phyloP scores from a whole-genome alignment of 2,113 vertebrate genomes.

The Etheostoma spectabile region DNA sequence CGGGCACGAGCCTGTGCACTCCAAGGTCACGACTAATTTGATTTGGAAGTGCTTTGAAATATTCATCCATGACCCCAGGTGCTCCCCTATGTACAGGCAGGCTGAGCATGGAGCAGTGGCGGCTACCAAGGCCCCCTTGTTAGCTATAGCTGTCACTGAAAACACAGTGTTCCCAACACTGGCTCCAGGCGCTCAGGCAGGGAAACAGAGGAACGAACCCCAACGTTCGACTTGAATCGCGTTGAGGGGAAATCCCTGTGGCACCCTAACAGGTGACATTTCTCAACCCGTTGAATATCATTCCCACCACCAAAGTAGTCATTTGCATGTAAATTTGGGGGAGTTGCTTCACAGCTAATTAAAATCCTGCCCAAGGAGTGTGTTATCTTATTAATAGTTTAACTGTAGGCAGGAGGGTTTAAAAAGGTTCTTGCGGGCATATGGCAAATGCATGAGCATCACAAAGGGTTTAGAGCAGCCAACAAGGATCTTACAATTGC shows the following conservation, averaged over 20 bases:
- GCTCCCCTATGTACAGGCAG: constrained; percentile 50
- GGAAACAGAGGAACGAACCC: constrained; percentile 11
- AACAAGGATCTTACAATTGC: constrained; percentile 4
- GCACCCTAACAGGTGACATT: constrained; percentile 53
- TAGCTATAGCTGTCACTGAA: constrained; percentile 62
- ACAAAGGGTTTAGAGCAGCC: constrained; percentile 17
- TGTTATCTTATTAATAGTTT: constrained; percentile 75
- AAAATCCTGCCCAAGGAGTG: constrained; percentile 72
- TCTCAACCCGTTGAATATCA: constrained; percentile 31
- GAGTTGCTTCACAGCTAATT: constrained; percentile 72
- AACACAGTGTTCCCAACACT: constrained; percentile 43
- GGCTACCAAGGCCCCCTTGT: constrained; percentile 43
- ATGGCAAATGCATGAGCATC: background rate
- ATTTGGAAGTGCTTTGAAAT: constrained; percentile 76
- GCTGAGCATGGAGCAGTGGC: background rate
- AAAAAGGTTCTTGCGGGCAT: constrained; percentile 21
- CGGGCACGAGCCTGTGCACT: constrained; percentile 57
- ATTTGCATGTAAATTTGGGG: constrained; percentile 77
- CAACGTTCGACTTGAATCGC: constrained; percentile 16
- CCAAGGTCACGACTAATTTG: constrained; percentile 81
- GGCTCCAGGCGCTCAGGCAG: constrained; percentile 52
- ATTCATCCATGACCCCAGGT: constrained; percentile 80
- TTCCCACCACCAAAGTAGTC: constrained; percentile 22
- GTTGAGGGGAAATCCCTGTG: background rate
- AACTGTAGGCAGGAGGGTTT: constrained; percentile 48